A percentile compares a stretch with the other conserved stretches of the same genome.
These are phyloP conservation scores for Macroramphosus scolopax DNA, from an alignment of 2,797 vertebrate genomes.

Conservation along the genomic window DNA sequence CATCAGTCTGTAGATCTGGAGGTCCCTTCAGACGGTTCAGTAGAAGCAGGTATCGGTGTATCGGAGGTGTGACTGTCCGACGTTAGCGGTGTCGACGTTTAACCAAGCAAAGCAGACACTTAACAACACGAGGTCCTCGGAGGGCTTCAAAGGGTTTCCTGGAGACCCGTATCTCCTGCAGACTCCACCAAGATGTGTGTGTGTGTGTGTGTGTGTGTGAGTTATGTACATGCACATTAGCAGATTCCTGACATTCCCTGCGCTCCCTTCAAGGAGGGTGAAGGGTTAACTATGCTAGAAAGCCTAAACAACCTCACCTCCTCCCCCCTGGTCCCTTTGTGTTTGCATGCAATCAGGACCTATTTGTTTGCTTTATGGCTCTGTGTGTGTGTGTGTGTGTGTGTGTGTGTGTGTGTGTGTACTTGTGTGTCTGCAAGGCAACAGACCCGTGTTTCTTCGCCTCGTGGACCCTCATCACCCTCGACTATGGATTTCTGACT, in stretches of 20 bases:
- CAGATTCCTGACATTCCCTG: constrained; percentile 67
- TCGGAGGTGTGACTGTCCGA: constrained; percentile 24
- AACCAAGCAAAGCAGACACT: constrained; percentile 34
- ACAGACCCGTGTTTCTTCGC: constrained; percentile 37
- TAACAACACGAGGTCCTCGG: constrained; percentile 36
- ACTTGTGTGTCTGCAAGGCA: constrained; percentile 28
- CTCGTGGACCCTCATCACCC: constrained; percentile 32
- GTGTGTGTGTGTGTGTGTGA: constrained; percentile 24
- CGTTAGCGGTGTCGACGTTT: no score
- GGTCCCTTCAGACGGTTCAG: no score
- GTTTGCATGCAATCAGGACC: constrained; percentile 53
- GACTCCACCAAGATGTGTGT: constrained; percentile 28
- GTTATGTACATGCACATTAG: constrained; percentile 29
- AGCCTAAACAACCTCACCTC: constrained; percentile 56
- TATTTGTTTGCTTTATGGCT: constrained; percentile 63
- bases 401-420: constrained; percentile 10
- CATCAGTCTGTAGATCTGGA: no score
- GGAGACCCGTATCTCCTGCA: constrained; percentile 45
- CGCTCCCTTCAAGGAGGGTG: constrained; percentile 39
- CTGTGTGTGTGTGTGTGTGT: constrained; percentile 27
- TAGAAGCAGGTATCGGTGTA: not conserved
- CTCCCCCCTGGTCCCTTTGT: constrained; percentile 45
- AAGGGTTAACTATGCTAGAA: constrained; percentile 56
- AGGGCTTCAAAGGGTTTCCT: constrained; percentile 59
- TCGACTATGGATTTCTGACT: constrained; percentile 42